These are phyloP conservation scores for Mus caroli DNA, from an alignment of 2,797 vertebrate genomes.

Conservation along the genomic window DNA sequence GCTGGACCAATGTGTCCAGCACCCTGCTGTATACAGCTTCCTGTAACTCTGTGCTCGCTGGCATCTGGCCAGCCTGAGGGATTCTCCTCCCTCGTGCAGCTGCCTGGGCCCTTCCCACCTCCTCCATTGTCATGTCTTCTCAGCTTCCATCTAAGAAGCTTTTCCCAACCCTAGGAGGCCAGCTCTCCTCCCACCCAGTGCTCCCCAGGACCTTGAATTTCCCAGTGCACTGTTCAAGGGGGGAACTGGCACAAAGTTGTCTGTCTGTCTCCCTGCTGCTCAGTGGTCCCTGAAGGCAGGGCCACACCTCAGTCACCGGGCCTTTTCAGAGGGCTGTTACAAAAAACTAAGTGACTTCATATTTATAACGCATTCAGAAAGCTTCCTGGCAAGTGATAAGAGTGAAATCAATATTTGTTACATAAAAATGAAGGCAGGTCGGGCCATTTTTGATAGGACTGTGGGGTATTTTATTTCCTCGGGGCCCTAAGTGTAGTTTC, in stretches of 20 bases:
- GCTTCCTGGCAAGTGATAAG: background rate
- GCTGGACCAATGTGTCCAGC: background rate
- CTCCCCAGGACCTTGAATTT: background rate
- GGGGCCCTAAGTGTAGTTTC: fast-evolving
- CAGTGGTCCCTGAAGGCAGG: background rate
- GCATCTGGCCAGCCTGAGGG: background rate
- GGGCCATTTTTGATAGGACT: background rate
- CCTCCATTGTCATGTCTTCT: background rate
- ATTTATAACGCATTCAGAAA: background rate
- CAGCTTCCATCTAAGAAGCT: background rate
- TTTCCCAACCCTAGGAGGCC: background rate
- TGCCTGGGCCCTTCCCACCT: background rate
- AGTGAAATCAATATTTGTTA: background rate
- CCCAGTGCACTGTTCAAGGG: background rate
- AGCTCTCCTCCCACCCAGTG: fast-evolving
- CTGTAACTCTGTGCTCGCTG: too few relatives aligned
- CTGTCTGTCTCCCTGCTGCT: background rate
- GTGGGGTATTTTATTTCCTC: background rate
- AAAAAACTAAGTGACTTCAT: background rate
- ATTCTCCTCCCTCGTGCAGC: background rate
- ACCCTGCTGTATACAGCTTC: background rate
- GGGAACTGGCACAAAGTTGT: background rate
- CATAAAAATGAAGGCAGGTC: background rate
- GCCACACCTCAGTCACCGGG: background rate
- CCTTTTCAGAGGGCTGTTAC: background rate